Percentiles rank a stretch among this genome's conserved stretches.
Conservation (phyloP, 1,140 invertebrate species). For the Drosophila miranda region DNA sequence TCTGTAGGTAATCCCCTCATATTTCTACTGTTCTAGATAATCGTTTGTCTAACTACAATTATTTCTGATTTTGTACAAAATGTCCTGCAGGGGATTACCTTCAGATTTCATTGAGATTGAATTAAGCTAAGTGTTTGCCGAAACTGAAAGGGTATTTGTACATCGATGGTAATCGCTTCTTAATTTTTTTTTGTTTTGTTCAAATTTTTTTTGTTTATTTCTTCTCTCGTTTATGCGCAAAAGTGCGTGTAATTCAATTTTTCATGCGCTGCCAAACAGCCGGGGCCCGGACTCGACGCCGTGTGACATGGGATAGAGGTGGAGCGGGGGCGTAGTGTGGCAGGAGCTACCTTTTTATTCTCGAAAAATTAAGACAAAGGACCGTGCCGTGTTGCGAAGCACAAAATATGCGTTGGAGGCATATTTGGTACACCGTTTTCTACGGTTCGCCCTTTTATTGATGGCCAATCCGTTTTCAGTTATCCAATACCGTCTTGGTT, state of each 20-base stretch:
- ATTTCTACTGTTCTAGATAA: no score
- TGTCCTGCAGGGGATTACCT: no score
- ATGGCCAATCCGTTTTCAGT: conserved; percentile 66
- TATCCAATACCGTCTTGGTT: conserved; percentile 33
- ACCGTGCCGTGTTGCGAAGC: conserved; percentile 8
- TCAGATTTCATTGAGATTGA: no score
- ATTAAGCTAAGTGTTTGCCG: no score
- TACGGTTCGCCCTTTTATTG: conserved; percentile 53
- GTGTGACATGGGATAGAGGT: conserved; percentile 11
- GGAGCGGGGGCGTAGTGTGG: background rate
- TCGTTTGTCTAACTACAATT: no score
- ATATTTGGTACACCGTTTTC: conserved; percentile 73
- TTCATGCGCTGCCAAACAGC: conserved; percentile 58
- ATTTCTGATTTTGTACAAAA: no score
- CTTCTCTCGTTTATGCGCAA: conserved; percentile 70
- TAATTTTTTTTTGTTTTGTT: conserved; percentile 22
- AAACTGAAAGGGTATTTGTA: no score
- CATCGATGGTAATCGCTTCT: background rate
- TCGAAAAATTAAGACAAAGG: conserved; percentile 65
- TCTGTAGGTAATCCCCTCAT: no score
- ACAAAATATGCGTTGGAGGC: conserved; percentile 70
- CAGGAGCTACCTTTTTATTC: conserved; percentile 39
- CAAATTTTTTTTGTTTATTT: conserved; percentile 35
- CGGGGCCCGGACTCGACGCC: background rate
- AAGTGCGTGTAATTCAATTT: conserved; percentile 80